A percentile compares a stretch with the other conserved stretches of the same genome.
Evolutionary conservation across 2,888 invertebrate genomes (phyloP).

Genomic region (Clunio marinus): DNA sequence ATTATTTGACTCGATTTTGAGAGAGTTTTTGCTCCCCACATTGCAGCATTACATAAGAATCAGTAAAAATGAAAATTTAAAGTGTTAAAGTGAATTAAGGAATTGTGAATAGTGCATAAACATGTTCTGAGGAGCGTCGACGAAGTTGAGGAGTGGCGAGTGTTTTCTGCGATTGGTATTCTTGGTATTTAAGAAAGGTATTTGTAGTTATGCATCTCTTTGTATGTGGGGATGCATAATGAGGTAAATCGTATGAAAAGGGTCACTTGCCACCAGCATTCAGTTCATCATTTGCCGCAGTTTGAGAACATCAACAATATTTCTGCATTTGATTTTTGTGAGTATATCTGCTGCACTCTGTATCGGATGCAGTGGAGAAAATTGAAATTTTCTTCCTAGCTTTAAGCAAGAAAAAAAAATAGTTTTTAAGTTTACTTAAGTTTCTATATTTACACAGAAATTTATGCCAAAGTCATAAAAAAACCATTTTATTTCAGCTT

Average conservation of each 20-base stretch:
- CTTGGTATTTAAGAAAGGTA: constrained; percentile 27
- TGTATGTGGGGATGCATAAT: constrained; percentile 10
- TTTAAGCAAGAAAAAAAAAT: background rate
- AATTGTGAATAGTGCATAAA: background rate
- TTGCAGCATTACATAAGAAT: background rate
- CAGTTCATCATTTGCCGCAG: background rate
- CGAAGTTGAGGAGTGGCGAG: background rate
- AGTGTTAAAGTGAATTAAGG: constrained; percentile 6
- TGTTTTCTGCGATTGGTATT: constrained; percentile 11
- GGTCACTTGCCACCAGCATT: constrained; percentile 1
- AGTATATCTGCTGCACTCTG: constrained; percentile 35
- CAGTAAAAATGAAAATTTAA: background rate
- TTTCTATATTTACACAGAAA: constrained; percentile 20
- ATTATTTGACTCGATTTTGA: background rate
- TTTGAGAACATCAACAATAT: too few species aligned
- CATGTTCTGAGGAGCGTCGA: constrained; percentile 4
- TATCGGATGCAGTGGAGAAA: constrained; percentile 37
- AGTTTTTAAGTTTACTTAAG: constrained; percentile 25
- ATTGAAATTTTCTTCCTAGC: constrained; percentile 19
- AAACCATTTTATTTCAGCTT: constrained; percentile 26
- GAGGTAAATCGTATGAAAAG: constrained; percentile 21
- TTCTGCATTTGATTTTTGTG: too few species aligned
- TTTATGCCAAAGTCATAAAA: constrained; percentile 32
- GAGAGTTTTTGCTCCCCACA: background rate
- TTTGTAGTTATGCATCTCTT: constrained; percentile 14